phyloP scores from a whole-genome alignment of 2,797 vertebrate genomes.

The Rhinoraja longicauda region DNA sequence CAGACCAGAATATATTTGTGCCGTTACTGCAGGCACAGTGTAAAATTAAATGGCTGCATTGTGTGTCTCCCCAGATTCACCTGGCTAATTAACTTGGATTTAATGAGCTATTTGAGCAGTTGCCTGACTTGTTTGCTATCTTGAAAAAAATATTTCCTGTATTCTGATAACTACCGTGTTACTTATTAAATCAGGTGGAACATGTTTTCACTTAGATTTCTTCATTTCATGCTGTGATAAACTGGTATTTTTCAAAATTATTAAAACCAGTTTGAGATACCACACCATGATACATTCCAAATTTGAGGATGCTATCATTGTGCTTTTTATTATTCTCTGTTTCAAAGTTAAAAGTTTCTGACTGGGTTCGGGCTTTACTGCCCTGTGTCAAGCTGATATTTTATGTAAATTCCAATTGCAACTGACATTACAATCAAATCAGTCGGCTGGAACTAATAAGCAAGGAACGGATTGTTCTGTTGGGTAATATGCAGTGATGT shows the following conservation, averaged over 20 bases:
- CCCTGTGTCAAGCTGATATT: no score
- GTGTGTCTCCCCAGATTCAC: not conserved
- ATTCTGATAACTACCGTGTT: not conserved
- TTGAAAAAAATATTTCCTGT: not conserved
- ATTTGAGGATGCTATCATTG: not conserved
- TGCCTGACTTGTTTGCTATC: not conserved
- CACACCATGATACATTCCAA: not conserved
- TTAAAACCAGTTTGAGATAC: not conserved
- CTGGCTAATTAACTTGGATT: not conserved
- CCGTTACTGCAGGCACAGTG: not conserved
- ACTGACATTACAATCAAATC: not conserved
- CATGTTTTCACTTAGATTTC: not conserved
- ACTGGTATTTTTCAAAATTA: not conserved
- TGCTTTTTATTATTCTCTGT: not conserved
- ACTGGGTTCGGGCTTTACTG: not conserved
- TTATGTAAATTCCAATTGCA: slow-evolving; percentile 2
- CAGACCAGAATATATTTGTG: not conserved
- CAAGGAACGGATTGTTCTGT: not conserved
- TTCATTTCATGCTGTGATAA: not conserved
- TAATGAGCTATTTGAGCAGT: not conserved
- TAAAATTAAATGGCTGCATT: not conserved
- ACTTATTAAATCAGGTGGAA: not conserved
- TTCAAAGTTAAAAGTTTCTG: no score
- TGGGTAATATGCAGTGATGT: not conserved
- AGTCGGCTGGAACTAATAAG: not conserved